Percentiles rank a stretch among this genome's conserved stretches.
These are phyloP conservation scores for Helostoma temminkii DNA, from an alignment of 2,797 vertebrate species.

Conservation along the genomic window DNA sequence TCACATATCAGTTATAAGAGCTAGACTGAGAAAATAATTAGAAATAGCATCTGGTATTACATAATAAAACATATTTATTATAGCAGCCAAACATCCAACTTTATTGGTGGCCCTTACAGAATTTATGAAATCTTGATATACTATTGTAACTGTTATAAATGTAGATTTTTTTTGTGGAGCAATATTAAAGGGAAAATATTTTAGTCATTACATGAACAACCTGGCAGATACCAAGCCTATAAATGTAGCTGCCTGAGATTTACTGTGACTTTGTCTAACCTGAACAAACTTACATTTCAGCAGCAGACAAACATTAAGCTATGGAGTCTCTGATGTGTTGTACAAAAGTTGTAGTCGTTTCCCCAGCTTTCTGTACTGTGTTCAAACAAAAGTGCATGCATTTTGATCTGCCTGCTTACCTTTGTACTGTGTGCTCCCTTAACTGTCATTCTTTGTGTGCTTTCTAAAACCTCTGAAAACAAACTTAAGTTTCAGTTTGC, in stretches of 20 bases:
- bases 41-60: neutral
- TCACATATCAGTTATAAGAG: slow-evolving; percentile 1
- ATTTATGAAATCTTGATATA: slow-evolving; percentile 6
- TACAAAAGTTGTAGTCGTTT: slow-evolving; percentile 24
- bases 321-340: slow-evolving; percentile 24
- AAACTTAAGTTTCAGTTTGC: slow-evolving; percentile 13
- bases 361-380: slow-evolving; percentile 3
- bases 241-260: slow-evolving; percentile 37
- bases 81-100: slow-evolving; percentile 1
- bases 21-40: slow-evolving; percentile 4
- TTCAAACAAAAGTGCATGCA: slow-evolving; percentile 25
- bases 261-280: slow-evolving; percentile 16
- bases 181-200: neutral
- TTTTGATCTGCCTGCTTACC: slow-evolving; percentile 23
- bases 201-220: slow-evolving; percentile 4
- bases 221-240: slow-evolving; percentile 4
- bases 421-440: neutral
- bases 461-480: slow-evolving; percentile 10
- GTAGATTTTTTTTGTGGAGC: neutral
- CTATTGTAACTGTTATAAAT: neutral
- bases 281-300: slow-evolving; percentile 31
- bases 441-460: slow-evolving; percentile 15
- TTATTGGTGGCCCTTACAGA: neutral
- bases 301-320: slow-evolving; percentile 17
- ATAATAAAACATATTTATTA: no score